Evolutionary conservation across 2,797 vertebrate species (phyloP).

Genomic region (Leptoclinus maculatus): DNA sequence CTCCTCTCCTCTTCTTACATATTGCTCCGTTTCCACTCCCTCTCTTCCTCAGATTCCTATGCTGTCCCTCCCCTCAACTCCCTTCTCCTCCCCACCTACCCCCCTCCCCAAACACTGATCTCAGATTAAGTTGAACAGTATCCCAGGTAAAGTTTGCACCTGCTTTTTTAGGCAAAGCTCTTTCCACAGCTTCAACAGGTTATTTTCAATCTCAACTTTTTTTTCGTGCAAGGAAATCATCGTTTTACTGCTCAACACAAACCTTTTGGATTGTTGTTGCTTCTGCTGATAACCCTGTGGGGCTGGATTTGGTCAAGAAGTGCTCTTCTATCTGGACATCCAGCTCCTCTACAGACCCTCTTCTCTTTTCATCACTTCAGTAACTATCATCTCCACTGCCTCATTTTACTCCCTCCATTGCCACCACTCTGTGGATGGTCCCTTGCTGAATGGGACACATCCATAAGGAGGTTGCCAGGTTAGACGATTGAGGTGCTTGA

Average conservation of each 20-base stretch:
- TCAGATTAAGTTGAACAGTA: slow-evolving; percentile 86
- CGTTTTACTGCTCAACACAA: slow-evolving; percentile 23
- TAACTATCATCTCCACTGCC: slow-evolving; percentile 31
- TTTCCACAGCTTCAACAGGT: slow-evolving; percentile 54
- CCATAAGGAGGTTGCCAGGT: slow-evolving; percentile 75
- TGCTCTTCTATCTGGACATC: slow-evolving; percentile 48
- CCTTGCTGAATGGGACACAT: slow-evolving; percentile 79
- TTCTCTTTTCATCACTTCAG: slow-evolving; percentile 26
- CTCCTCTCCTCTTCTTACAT: slow-evolving; percentile 54
- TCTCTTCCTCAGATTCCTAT: slow-evolving; percentile 75
- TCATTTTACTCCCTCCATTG: slow-evolving; percentile 44
- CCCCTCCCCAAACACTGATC: slow-evolving; percentile 74
- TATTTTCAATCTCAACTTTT: slow-evolving; percentile 33
- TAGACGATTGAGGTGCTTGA: slow-evolving; percentile 80
- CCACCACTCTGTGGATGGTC: slow-evolving; percentile 74
- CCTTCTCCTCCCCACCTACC: slow-evolving; percentile 65
- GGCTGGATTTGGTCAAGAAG: slow-evolving; percentile 51
- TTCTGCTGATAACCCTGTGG: slow-evolving; percentile 51
- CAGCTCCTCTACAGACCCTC: slow-evolving; percentile 36
- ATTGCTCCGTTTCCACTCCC: slow-evolving; percentile 72
- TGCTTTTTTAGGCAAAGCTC: slow-evolving; percentile 58
- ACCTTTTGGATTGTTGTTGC: slow-evolving; percentile 49
- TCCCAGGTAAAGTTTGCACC: slow-evolving; percentile 80
- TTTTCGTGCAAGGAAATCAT: slow-evolving; percentile 37
- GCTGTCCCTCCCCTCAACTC: slow-evolving; percentile 76